Conservation (phyloP, 2,113 vertebrate genomes). For the Hippotragus niger region DNA sequence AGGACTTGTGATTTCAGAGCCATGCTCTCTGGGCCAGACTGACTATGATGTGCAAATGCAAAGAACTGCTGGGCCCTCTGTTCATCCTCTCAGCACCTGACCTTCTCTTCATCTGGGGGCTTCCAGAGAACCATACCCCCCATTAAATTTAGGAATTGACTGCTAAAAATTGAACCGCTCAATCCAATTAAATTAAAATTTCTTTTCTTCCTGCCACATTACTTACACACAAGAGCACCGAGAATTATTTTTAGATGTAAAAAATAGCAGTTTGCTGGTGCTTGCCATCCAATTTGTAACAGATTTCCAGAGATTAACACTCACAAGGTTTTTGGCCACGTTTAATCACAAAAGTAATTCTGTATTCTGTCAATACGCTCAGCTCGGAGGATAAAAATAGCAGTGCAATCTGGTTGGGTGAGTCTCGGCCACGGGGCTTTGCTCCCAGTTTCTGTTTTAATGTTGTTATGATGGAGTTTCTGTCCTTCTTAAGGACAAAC, state of each 20-base stretch:
- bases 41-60: neutral
- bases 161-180: neutral
- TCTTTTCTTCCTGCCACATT: constrained; percentile 26
- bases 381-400: constrained; percentile 56
- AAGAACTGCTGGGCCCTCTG: neutral
- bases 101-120: neutral
- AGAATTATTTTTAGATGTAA: constrained; percentile 71
- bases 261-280: constrained; percentile 62
- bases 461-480: neutral
- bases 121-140: neutral
- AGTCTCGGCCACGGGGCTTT: neutral
- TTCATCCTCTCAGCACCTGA: neutral
- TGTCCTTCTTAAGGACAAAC: neutral
- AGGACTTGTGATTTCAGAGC: neutral
- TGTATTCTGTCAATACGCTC: constrained; percentile 39
- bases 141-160: neutral
- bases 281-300: constrained; percentile 69
- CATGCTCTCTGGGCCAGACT: neutral
- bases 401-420: constrained; percentile 39
- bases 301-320: constrained; percentile 74
- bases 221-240: constrained; percentile 32
- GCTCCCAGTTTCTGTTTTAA: constrained; percentile 32
- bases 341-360: constrained; percentile 71
- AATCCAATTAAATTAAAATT: neutral
- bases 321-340: constrained; percentile 59